These are phyloP conservation scores for Neoitamus cyanurus DNA, from an alignment of 2,888 invertebrate genomes.

Conservation along the genomic window DNA sequence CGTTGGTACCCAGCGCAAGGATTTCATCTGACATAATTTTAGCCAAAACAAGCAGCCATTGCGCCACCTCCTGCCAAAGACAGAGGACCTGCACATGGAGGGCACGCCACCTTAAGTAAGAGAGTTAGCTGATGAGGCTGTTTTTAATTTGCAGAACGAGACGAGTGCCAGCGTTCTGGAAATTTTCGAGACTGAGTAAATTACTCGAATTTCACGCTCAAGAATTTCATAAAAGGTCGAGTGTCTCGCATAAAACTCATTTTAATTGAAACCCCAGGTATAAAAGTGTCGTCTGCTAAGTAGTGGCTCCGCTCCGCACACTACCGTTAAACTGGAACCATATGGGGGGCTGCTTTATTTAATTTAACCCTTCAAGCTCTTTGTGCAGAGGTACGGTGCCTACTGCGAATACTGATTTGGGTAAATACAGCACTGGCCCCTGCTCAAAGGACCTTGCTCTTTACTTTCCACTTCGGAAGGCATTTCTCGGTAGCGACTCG, in stretches of 20 bases:
- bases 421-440: background rate
- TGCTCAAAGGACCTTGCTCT: background rate
- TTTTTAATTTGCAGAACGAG: slow-evolving; percentile 27
- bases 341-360: background rate
- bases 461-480: background rate
- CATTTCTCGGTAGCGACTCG: background rate
- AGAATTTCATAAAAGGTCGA: slow-evolving; percentile 37
- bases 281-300: slow-evolving; percentile 4
- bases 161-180: background rate
- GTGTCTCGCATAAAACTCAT: slow-evolving; percentile 23
- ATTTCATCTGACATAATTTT: background rate
- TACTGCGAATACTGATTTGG: background rate
- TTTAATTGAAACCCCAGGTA: slow-evolving; percentile 22
- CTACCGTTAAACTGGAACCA: background rate
- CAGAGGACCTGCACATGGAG: background rate
- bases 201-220: slow-evolving; percentile 35
- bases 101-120: slow-evolving; percentile 2
- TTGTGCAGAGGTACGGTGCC: background rate
- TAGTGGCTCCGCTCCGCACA: slow-evolving; percentile 5
- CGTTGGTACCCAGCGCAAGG: background rate
- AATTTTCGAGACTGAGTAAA: slow-evolving; percentile 32
- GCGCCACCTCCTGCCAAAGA: background rate
- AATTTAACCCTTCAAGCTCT: background rate
- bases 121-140: slow-evolving; percentile 10
- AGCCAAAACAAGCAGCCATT: slow-evolving; percentile 4